phyloP scores from a whole-genome alignment of 2,888 invertebrate species.

The Tuberolachnus salignus region DNA sequence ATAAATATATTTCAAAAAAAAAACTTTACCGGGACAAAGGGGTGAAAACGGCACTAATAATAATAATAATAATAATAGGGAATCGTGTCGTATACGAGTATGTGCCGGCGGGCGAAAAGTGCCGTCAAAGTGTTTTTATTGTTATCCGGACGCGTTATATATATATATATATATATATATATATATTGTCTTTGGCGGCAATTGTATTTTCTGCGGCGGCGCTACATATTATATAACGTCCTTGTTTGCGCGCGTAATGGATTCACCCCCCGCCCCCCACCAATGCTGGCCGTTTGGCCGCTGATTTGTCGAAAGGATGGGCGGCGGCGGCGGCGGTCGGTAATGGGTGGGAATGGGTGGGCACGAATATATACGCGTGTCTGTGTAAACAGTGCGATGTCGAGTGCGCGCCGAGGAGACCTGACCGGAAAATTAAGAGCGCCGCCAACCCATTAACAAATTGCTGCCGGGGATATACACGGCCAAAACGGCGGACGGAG shows the following conservation, averaged over 20 bases:
- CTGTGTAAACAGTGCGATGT: slow-evolving; percentile 25
- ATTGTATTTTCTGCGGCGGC: background rate
- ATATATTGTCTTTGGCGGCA: background rate
- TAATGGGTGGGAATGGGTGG: too few relatives aligned
- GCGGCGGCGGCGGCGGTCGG: background rate
- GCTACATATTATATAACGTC: background rate
- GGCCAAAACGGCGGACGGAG: background rate
- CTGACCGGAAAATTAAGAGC: slow-evolving; percentile 44
- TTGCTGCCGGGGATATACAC: background rate
- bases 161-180: too few relatives aligned
- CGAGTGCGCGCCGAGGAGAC: slow-evolving; percentile 35
- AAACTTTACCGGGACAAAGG: too few relatives aligned
- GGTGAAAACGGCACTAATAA: too few relatives aligned
- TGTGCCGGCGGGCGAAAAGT: too few relatives aligned
- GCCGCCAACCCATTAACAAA: slow-evolving; percentile 51
- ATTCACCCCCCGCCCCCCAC: background rate
- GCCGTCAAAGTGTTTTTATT: slow-evolving; percentile 15
- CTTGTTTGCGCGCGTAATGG: slow-evolving; percentile 41
- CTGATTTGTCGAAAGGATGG: too few relatives aligned
- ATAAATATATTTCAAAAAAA: too few relatives aligned
- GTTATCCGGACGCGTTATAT: background rate
- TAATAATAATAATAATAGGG: too few relatives aligned
- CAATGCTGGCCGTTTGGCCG: too few relatives aligned
- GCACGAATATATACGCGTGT: slow-evolving; percentile 2
- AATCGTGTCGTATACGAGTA: too few relatives aligned